A percentile compares a stretch with the other conserved stretches of the same genome.
phyloP scores from a whole-genome alignment of 1,140 invertebrate genomes.

The Frieseomelitta varia region DNA sequence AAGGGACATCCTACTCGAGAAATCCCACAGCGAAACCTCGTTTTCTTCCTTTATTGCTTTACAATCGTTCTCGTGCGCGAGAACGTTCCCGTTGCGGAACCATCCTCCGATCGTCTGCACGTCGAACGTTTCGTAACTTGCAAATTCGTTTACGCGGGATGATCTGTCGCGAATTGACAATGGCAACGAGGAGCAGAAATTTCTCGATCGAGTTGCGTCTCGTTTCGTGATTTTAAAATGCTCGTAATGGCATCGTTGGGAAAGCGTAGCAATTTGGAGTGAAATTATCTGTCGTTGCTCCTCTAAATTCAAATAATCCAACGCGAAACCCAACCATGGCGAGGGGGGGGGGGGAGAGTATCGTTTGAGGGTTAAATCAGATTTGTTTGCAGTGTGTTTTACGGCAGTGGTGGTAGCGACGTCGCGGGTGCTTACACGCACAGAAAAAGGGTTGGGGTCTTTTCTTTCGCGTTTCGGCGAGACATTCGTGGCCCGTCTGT shows the following conservation, averaged over 20 bases:
- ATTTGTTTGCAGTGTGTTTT: constrained; percentile 12
- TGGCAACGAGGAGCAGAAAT: neutral
- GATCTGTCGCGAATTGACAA: neutral
- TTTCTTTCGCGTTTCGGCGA: constrained; percentile 7
- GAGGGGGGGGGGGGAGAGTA: no score
- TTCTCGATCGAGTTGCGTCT: no score
- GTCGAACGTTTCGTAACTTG: neutral
- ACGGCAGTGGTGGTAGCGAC: neutral
- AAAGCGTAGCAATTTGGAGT: no score
- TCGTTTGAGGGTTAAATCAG: neutral
- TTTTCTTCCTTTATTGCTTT: constrained; percentile 30
- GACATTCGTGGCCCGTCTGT: constrained; percentile 19
- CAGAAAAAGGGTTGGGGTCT: neutral
- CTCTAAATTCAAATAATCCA: no score
- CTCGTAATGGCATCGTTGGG: neutral
- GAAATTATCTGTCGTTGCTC: no score
- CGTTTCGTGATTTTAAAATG: neutral
- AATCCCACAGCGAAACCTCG: constrained; percentile 27
- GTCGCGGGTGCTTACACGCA: neutral
- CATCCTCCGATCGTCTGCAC: neutral
- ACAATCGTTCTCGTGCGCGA: constrained; percentile 4
- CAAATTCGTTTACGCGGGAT: no score
- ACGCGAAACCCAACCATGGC: no score
- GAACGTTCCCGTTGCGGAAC: neutral
- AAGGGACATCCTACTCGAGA: constrained; percentile 41